Evolutionary conservation across 2,113 vertebrate genomes (phyloP).

Genomic region (Sporophila hypoxantha): DNA sequence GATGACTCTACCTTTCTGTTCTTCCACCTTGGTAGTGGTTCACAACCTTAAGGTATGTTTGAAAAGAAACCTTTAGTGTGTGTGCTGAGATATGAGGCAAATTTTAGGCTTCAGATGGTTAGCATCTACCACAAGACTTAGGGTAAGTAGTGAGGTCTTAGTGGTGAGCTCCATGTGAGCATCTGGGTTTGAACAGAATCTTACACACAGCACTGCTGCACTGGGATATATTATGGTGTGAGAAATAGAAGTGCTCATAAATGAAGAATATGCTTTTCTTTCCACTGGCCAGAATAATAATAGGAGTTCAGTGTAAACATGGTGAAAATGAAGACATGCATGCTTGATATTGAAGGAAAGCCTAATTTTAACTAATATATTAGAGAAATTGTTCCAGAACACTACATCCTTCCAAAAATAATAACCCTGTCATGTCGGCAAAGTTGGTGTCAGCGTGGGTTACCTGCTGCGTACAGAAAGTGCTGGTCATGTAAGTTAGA

Average conservation of each 20-base stretch:
- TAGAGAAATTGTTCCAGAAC: constrained; percentile 70
- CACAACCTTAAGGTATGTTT: background rate
- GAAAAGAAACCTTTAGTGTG: background rate
- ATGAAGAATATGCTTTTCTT: constrained; percentile 39
- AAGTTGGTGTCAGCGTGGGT: constrained; percentile 67
- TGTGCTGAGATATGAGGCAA: background rate
- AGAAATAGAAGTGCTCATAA: background rate
- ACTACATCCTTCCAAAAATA: constrained; percentile 68
- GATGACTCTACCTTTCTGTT: background rate
- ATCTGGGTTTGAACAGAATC: background rate
- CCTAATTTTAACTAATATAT: constrained; percentile 63
- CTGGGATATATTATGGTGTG: background rate
- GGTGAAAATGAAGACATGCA: constrained; percentile 50
- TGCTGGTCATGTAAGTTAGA: constrained; percentile 60
- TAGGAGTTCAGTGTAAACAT: constrained; percentile 14
- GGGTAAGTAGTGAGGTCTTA: background rate
- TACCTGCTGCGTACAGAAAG: constrained; percentile 65
- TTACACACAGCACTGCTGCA: background rate
- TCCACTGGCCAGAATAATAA: constrained; percentile 17
- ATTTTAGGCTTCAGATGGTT: background rate
- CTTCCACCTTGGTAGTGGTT: background rate
- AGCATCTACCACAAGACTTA: background rate
- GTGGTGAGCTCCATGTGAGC: background rate
- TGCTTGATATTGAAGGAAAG: constrained; percentile 60
- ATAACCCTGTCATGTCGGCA: constrained; percentile 67